Evolutionary conservation across 2,888 invertebrate genomes (phyloP), one percentile per base, ranked within the genome.

Genomic region (Cosmia trapezina): DNA sequence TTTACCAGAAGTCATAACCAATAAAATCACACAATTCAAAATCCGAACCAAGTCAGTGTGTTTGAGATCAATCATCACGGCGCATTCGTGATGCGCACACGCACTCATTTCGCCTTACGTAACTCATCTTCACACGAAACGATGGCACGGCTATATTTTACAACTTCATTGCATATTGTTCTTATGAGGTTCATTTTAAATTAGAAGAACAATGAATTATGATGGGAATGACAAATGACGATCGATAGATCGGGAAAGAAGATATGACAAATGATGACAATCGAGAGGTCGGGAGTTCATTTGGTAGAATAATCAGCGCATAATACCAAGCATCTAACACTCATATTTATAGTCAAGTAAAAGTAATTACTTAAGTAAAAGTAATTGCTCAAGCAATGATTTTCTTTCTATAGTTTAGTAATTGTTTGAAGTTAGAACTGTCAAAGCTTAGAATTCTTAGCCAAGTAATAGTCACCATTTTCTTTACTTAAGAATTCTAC

Each of bases 81-180:
- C 61, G 45, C 37, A 19, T 64, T 81, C 61, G 75, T 73, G 76
- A 77, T 71, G 76, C 70, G 76, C 76, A 57, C 66, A 74, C 72
- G 72, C 70, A 76, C 76, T 28, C 64, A 62, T 51, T 70, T 57
- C 43, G 54, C 37, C 47, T 85, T 85, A 76, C 70, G 63, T 76
- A 85, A 86, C 57, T 56, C 61, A 72, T 83, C 76, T 85, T 85
- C 86, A 72, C 85, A 85, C 85, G 86, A 78, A 63, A 61, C 66
- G 62, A 65, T 47, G 19, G 51, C 82, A 79, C 72, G 73, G 56
- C 11, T 43, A 19, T 47, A 14, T 81, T 83, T 67, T 70, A 53
- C 69, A 81, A 81, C 53, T 7, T 76, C 80, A 84, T 84, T 76
- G 64, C 62, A 70, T 71, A 78, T 86, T 85, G 86, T 85, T 76